phyloP scores from a whole-genome alignment of 2,113 vertebrate genomes.

The Cavia porcellus region DNA sequence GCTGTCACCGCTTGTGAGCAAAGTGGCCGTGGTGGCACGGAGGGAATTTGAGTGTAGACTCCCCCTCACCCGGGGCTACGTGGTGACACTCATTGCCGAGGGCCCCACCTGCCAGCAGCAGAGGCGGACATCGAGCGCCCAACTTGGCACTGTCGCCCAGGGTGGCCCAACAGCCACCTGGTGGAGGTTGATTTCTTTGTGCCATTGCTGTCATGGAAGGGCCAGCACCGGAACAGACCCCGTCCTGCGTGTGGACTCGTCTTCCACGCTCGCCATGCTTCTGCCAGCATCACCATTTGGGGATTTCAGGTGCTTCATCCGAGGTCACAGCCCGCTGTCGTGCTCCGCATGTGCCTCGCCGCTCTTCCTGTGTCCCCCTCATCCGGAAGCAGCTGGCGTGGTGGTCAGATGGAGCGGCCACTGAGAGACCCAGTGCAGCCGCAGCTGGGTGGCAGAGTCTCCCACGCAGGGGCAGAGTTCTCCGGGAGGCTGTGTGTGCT shows the following conservation, averaged over 20 bases:
- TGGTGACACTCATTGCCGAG: background rate
- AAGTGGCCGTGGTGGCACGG: background rate
- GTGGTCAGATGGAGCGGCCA: no score
- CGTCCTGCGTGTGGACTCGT: background rate
- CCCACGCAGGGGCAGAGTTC: background rate
- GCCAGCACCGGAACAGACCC: background rate
- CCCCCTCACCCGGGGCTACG: background rate
- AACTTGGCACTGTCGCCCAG: background rate
- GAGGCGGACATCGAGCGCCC: background rate
- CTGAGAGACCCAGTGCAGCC: background rate
- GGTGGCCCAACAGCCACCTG: background rate
- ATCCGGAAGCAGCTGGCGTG: background rate
- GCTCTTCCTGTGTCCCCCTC: fast-evolving
- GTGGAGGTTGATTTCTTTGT: background rate
- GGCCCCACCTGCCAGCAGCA: background rate
- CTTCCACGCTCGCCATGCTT: background rate
- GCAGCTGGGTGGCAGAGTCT: background rate
- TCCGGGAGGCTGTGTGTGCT: background rate
- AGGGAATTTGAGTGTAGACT: background rate
- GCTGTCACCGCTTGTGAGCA: background rate
- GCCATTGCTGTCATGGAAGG: no score
- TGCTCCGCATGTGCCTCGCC: fast-evolving
- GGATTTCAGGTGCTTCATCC: background rate
- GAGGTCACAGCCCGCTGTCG: background rate
- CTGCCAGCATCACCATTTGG: background rate